These are phyloP conservation scores for Drosophila pseudotalamancana DNA, from an alignment of 2,888 invertebrate genomes.

Conservation along the genomic window DNA sequence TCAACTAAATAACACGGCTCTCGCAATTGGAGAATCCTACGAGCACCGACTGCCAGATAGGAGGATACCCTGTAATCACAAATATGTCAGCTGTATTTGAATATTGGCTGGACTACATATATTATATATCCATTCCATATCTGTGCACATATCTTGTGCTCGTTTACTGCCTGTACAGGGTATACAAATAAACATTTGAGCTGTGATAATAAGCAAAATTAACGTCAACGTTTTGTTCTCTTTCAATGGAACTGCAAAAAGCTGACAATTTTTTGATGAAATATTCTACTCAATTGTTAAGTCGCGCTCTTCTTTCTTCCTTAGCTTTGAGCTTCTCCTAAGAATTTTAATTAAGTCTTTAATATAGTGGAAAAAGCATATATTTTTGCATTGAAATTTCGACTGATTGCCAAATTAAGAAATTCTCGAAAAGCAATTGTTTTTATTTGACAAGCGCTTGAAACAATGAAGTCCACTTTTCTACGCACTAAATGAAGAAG, in stretches of 20 bases:
- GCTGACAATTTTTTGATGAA: conserved; percentile 29
- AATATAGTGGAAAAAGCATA: conserved; percentile 11
- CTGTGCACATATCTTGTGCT: no score
- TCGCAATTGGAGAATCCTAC: not conserved
- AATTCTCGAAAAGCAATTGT: conserved; percentile 6
- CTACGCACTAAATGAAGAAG: conserved; percentile 24
- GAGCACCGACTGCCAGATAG: no score
- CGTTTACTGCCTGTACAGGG: not conserved
- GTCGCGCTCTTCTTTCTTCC: not conserved
- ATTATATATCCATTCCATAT: no score
- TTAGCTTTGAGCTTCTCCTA: not conserved
- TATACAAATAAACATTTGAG: conserved; percentile 19
- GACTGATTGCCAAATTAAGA: not conserved
- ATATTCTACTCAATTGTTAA: conserved; percentile 1
- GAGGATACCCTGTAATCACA: not conserved
- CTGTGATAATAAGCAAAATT: conserved; percentile 27
- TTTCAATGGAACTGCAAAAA: conserved; percentile 1
- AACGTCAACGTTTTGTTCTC: conserved; percentile 23
- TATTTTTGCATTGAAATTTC: not conserved
- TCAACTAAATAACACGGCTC: conserved; percentile 45
- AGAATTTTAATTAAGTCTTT: conserved; percentile 33
- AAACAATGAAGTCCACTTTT: conserved; percentile 11
- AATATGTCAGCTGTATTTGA: not conserved
- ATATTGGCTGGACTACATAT: no score
- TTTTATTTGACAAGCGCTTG: conserved; percentile 28